Evolutionary conservation across 1,140 invertebrate genomes (phyloP).

Genomic region (Caligus rogercresseyi): DNA sequence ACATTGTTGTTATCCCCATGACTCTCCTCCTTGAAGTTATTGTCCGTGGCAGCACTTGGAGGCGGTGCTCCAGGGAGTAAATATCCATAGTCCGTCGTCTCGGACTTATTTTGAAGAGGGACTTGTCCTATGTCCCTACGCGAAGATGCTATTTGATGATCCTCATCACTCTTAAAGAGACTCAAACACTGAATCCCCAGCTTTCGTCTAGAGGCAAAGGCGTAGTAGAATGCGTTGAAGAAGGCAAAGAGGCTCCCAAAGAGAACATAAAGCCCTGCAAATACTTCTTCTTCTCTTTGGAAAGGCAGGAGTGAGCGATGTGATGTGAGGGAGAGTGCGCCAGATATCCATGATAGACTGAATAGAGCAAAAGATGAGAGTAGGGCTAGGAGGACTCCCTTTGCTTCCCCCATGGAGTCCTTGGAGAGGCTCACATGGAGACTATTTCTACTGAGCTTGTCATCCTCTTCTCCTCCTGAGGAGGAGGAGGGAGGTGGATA

Average conservation of each 20-base stretch:
- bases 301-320: neutral
- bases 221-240: neutral
- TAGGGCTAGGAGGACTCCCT: neutral
- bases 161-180: neutral
- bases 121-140: neutral
- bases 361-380: neutral
- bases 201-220: neutral
- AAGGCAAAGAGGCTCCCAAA: neutral
- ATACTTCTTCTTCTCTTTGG: neutral
- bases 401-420: neutral
- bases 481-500: too few species aligned
- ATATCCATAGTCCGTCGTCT: neutral
- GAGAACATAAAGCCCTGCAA: neutral
- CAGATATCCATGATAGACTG: neutral
- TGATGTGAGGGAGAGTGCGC: neutral
- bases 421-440: neutral
- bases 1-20: slow-evolving; percentile 2
- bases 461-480: too few species aligned
- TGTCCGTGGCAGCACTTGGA: neutral
- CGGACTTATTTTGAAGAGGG: neutral
- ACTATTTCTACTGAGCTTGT: too few species aligned
- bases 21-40: neutral
- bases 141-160: neutral
- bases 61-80: neutral
- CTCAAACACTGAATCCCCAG: neutral